phyloP scores from a whole-genome alignment of 2,888 invertebrate genomes.

The Nematopogon swammerdamellus region DNA sequence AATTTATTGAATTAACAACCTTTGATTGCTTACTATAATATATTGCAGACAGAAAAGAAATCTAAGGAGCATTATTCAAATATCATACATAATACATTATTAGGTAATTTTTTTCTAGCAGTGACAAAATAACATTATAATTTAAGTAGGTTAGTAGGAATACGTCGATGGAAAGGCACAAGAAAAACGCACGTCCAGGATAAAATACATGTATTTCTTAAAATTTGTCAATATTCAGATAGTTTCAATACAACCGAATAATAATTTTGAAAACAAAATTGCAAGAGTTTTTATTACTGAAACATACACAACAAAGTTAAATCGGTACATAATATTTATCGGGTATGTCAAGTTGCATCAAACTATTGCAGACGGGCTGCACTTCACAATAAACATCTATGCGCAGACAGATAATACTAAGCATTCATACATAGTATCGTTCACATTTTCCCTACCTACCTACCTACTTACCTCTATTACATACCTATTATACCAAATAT shows the following conservation, averaged over 20 bases:
- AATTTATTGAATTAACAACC: too few species aligned
- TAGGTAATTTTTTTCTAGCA: too few species aligned
- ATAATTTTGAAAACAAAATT: neutral
- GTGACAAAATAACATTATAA: too few species aligned
- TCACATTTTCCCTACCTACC: slow-evolving; percentile 4
- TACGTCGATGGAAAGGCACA: too few species aligned
- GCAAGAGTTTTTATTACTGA: neutral
- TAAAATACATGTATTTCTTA: slow-evolving; percentile 52
- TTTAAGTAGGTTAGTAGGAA: too few species aligned
- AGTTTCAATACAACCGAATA: slow-evolving; percentile 24
- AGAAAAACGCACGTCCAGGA: slow-evolving; percentile 17
- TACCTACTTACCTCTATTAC: neutral
- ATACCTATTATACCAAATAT: neutral
- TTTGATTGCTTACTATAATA: too few species aligned
- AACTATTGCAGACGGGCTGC: slow-evolving; percentile 25
- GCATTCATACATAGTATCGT: slow-evolving; percentile 12
- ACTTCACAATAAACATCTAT: slow-evolving; percentile 21
- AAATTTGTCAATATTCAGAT: slow-evolving; percentile 43
- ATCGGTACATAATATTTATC: too few species aligned
- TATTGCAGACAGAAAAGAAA: too few species aligned
- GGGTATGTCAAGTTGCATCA: slow-evolving; percentile 7
- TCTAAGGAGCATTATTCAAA: too few species aligned
- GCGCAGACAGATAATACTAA: slow-evolving; percentile 1
- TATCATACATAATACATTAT: too few species aligned
- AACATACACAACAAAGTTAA: neutral